A percentile compares a stretch with the other conserved stretches of the same genome.
Evolutionary conservation across 2,113 vertebrate species (phyloP).

Genomic region (Hemibagrus wyckioides): DNA sequence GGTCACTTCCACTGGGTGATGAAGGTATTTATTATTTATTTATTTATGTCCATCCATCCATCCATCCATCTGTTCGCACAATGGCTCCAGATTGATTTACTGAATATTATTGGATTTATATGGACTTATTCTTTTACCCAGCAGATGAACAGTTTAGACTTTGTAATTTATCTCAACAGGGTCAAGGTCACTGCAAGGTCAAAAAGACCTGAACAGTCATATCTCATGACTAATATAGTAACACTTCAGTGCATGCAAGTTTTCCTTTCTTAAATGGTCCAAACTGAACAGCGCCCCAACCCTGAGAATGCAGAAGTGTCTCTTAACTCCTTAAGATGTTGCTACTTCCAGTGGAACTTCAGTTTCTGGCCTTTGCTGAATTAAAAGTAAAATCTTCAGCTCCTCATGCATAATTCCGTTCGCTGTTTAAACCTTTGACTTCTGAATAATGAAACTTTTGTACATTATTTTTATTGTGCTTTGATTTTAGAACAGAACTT

Average conservation of each 20-base stretch:
- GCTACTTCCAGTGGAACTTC: not conserved
- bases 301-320: not conserved
- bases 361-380: constrained; percentile 6
- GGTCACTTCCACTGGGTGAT: not conserved
- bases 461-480: not conserved
- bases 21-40: not conserved
- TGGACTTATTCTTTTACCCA: not conserved
- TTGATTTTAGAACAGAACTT: not conserved
- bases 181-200: no score
- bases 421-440: not conserved
- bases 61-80: not conserved
- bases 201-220: not conserved
- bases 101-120: not conserved
- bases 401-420: not conserved
- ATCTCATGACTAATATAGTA: not conserved
- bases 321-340: not conserved
- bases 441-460: not conserved
- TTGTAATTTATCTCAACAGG: no score
- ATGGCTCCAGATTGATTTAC: not conserved
- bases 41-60: no score
- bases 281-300: not conserved
- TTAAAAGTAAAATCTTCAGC: not conserved
- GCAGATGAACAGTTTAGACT: no score
- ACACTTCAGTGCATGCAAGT: not conserved
- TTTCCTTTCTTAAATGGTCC: not conserved